These are phyloP conservation scores for Agrenia bidenticulata DNA, from an alignment of 2,888 invertebrate species.

Conservation along the genomic window DNA sequence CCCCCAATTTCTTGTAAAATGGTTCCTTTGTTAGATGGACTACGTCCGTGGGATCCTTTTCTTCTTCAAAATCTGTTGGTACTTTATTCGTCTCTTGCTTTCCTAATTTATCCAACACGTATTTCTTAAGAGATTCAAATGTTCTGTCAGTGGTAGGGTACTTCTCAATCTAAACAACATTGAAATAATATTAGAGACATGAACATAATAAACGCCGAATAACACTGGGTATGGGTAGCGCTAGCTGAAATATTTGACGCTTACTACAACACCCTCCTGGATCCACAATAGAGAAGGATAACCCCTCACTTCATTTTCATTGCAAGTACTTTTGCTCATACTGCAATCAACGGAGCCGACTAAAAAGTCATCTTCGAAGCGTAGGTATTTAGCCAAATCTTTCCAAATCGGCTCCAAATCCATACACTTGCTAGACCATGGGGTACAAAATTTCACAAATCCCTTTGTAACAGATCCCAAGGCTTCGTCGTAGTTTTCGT, in stretches of 20 bases:
- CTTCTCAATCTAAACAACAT: constrained; percentile 72
- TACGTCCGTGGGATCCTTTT: constrained; percentile 59
- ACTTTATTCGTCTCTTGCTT: constrained; percentile 54
- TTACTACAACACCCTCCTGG: constrained; percentile 77
- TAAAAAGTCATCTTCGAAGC: constrained; percentile 66
- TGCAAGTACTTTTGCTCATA: constrained; percentile 71
- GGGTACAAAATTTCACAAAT: constrained; percentile 88
- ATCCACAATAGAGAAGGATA: constrained; percentile 88
- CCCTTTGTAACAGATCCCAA: constrained; percentile 70
- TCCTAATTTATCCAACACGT: constrained; percentile 70
- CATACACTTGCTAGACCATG: constrained; percentile 71
- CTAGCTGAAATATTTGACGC: background rate
- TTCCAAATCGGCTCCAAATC: constrained; percentile 53
- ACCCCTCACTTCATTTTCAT: constrained; percentile 77
- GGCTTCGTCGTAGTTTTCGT: constrained; percentile 72
- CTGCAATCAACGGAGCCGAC: constrained; percentile 86
- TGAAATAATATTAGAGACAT: constrained; percentile 14
- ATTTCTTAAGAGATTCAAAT: constrained; percentile 69
- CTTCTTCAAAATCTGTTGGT: constrained; percentile 53
- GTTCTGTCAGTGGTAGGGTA: constrained; percentile 60
- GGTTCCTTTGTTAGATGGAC: constrained; percentile 68
- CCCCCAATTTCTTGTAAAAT: constrained; percentile 70
- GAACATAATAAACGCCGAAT: too few species aligned
- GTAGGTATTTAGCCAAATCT: constrained; percentile 66
- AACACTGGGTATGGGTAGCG: too few species aligned